Base-by-base conservation (phyloP, 2,888 invertebrate genomes). In the Amorpha juglandis region DNA sequence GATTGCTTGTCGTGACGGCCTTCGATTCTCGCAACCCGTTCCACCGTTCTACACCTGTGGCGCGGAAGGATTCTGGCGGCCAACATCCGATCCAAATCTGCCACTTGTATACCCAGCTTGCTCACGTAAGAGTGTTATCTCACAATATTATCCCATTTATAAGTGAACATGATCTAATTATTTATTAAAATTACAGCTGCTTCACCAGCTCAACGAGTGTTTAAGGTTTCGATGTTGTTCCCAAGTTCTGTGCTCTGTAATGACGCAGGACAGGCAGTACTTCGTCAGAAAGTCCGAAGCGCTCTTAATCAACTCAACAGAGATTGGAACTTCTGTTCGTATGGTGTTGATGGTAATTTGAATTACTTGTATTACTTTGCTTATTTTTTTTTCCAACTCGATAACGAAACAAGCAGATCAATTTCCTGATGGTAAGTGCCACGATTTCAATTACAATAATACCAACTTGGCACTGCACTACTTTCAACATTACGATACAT, bases 31-130 rank as follows among this genome's bases (percentile, higher is more conserved):
- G 0, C 97, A 98, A 82, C 95, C 96, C 67, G 97, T 98, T n/a
- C 98, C 99, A 0, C 97, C 97, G 74, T 99, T 99, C 94, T 99
- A 98, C 87, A 98, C 98, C 0, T 99, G 99, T 83, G 99, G 98
- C n/a, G 97, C 97, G 65, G 99, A 99, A 95, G 99, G 99, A 51
- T 97, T 98, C 90, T 99, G 99, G 99, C 94, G 98, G 75, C 99
- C 99, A 63, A 98, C 97, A 0, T 94, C 92, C 48, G 96, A 97
- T 80, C 97, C 98, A 9, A 95, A 94, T 62, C 92, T 97, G 77
- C 97, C 98, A 42, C 91, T 98, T 73, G 94, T 97, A n/a, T 98
- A 98, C 81, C 98, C 98, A 67, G 98, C 98, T 72, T 98, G 98
- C 83, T 98, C 98, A 79, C 95, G 97, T 97, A 95, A 94, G 95